These are phyloP conservation scores for Felis chaus DNA, from an alignment of 2,113 vertebrate species.

Conservation along the genomic window DNA sequence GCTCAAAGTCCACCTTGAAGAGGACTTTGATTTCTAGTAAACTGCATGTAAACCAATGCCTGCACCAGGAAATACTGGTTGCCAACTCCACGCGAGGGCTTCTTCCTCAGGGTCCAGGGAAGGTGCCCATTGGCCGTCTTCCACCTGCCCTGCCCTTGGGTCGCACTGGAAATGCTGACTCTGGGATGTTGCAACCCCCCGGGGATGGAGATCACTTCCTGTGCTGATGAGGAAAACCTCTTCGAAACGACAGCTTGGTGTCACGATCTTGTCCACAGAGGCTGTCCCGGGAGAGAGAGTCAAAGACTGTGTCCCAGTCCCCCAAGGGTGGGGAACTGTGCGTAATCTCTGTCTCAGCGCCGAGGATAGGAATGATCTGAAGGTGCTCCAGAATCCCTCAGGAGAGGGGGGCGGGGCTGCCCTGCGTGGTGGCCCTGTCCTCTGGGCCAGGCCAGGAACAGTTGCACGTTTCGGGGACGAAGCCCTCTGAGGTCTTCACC, in stretches of 20 bases:
- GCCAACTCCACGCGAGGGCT: neutral
- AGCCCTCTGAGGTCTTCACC: neutral
- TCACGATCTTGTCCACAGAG: neutral
- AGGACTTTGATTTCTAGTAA: neutral
- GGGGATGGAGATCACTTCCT: neutral
- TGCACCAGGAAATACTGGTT: neutral
- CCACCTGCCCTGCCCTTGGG: neutral
- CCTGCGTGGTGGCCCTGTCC: neutral
- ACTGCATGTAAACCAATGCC: neutral
- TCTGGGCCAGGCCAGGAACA: neutral
- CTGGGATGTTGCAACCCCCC: neutral
- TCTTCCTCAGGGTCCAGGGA: neutral
- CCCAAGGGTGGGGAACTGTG: neutral
- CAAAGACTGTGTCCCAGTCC: neutral
- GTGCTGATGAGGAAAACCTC: neutral
- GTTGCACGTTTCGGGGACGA: neutral
- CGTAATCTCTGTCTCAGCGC: neutral
- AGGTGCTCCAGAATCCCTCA: neutral
- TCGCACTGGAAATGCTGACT: neutral
- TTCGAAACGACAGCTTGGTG: neutral
- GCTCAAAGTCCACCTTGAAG: neutral
- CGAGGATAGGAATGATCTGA: neutral
- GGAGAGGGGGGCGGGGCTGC: accelerated
- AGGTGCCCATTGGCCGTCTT: neutral
- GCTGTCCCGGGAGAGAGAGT: neutral